phyloP scores from a whole-genome alignment of 2,113 vertebrate genomes.

The Colinus virginianus region DNA sequence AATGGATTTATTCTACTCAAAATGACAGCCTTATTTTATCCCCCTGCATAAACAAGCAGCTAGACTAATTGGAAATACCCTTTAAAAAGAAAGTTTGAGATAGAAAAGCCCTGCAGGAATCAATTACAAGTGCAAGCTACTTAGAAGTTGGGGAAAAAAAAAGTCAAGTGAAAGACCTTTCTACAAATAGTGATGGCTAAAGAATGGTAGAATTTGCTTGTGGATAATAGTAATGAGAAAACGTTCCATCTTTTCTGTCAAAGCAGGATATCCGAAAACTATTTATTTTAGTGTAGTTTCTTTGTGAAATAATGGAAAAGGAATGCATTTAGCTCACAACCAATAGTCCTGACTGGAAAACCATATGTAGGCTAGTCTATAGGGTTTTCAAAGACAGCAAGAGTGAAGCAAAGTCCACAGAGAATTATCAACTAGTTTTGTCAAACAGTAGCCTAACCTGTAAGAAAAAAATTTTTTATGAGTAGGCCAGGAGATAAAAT shows the following conservation, averaged over 20 bases:
- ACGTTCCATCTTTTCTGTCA: neutral
- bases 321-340: neutral
- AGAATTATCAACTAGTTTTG: neutral
- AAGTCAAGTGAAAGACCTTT: neutral
- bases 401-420: neutral
- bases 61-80: slow-evolving; percentile 5
- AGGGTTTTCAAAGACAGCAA: neutral
- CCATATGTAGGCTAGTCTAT: neutral
- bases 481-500: neutral
- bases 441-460: neutral
- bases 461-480: neutral
- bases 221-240: neutral
- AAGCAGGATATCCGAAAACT: neutral
- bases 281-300: neutral
- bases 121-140: neutral
- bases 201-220: neutral
- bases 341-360: neutral
- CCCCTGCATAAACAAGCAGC: neutral
- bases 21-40: neutral
- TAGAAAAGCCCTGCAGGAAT: slow-evolving; percentile 23
- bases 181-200: neutral
- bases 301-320: neutral
- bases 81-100: neutral
- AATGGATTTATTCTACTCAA: slow-evolving; percentile 1
- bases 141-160: neutral